Percentiles rank a stretch among this genome's conserved stretches.
Evolutionary conservation across 2,113 vertebrate species (phyloP).

Genomic region (Antechinus flavipes): DNA sequence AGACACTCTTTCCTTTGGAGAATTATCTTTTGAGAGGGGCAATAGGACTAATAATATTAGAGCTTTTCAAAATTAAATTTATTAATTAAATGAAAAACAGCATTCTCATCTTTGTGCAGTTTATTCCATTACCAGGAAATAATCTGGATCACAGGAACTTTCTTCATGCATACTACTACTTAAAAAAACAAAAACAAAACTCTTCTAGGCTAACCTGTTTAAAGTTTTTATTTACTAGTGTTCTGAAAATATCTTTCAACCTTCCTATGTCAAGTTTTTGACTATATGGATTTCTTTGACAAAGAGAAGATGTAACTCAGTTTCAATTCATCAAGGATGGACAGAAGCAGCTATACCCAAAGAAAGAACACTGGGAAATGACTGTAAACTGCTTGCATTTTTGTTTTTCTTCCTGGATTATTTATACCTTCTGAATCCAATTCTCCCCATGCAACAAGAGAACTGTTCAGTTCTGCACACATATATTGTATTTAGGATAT

Average conservation of each 20-base stretch:
- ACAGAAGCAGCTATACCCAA: no score
- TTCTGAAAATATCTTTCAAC: constrained; percentile 5
- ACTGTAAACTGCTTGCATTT: no score
- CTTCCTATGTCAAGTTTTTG: constrained; percentile 33
- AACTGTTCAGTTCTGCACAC: no score
- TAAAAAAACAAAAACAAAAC: background rate
- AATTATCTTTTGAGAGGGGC: constrained; percentile 41
- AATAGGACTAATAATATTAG: constrained; percentile 13
- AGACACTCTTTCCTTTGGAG: background rate
- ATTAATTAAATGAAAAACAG: constrained; percentile 46
- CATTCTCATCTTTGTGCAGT: constrained; percentile 8
- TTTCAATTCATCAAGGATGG: no score
- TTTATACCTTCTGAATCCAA: no score
- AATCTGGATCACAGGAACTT: background rate
- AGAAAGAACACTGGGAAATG: no score
- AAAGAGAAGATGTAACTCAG: no score
- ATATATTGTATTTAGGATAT: no score
- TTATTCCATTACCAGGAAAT: constrained; percentile 27
- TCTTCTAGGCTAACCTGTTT: constrained; percentile 23
- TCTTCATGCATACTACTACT: background rate
- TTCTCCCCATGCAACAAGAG: no score
- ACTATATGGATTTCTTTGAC: background rate
- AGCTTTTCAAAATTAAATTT: constrained; percentile 40
- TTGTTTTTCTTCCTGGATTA: no score
- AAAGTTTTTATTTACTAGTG: constrained; percentile 30